Percentiles rank a stretch among this genome's conserved stretches.
These are phyloP conservation scores for Tachysurus vachellii DNA, from an alignment of 2,113 vertebrate genomes.

Conservation along the genomic window DNA sequence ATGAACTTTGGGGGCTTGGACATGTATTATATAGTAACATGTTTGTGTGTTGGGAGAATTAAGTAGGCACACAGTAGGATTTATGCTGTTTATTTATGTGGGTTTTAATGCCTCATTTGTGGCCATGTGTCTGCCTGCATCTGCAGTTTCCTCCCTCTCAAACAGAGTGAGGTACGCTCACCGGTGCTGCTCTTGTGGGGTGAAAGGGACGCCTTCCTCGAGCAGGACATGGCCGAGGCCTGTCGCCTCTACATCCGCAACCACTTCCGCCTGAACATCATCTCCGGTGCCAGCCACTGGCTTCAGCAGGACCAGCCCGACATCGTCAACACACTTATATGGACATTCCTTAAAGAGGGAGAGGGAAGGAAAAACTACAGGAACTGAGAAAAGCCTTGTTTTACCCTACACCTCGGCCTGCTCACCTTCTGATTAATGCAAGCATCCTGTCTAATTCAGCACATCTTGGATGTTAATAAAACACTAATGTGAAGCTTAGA, in stretches of 20 bases:
- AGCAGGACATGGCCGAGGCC: slow-evolving; percentile 93
- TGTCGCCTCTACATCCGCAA: slow-evolving; percentile 91
- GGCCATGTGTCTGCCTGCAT: not conserved
- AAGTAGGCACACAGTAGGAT: not conserved
- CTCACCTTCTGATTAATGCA: slow-evolving; percentile 54
- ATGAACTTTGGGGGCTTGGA: not conserved
- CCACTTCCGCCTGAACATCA: slow-evolving; percentile 91
- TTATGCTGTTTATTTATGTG: not conserved
- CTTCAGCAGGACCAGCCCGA: slow-evolving; percentile 98
- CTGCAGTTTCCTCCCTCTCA: slow-evolving; percentile 86
- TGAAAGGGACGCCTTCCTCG: slow-evolving; percentile 90
- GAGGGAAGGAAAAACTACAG: slow-evolving; percentile 81
- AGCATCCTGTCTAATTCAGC: slow-evolving; percentile 64
- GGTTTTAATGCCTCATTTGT: not conserved
- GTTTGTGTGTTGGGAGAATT: not conserved
- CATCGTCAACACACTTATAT: slow-evolving; percentile 96
- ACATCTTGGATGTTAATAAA: slow-evolving; percentile 63
- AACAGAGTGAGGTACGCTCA: slow-evolving; percentile 83
- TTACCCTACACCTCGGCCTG: not conserved
- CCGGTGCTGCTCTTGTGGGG: slow-evolving; percentile 94
- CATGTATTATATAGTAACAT: not conserved
- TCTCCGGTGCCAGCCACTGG: slow-evolving; percentile 95
- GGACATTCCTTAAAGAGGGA: slow-evolving; percentile 96
- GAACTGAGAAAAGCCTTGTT: slow-evolving; percentile 62
- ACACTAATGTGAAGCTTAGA: slow-evolving; percentile 54